phyloP scores from a whole-genome alignment of 2,113 vertebrate species.

The Grallaria varia region DNA sequence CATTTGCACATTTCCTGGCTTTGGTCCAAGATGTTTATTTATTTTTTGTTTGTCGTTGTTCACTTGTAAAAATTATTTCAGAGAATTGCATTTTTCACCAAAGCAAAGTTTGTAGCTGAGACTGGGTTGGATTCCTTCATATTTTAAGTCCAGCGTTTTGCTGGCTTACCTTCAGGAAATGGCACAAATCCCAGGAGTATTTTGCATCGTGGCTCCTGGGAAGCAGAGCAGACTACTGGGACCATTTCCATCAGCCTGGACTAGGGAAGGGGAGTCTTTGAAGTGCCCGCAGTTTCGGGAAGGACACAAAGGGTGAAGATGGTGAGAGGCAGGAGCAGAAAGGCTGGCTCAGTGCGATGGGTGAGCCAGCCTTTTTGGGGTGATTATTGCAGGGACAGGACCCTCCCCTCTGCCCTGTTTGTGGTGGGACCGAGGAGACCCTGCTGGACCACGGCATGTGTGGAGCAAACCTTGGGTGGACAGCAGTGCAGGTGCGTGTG shows the following conservation, averaged over 20 bases:
- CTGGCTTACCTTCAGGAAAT: not conserved
- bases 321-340: not conserved
- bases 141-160: not conserved
- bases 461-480: not conserved
- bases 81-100: not conserved
- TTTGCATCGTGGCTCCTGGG: not conserved
- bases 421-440: not conserved
- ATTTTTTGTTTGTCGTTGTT: not conserved
- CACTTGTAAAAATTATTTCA: not conserved
- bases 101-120: not conserved
- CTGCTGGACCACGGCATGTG: not conserved
- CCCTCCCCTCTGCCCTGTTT: not conserved
- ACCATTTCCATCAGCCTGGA: not conserved
- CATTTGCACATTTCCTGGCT: not conserved
- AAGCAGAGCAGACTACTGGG: not conserved
- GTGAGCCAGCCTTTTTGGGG: not conserved
- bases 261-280: not conserved
- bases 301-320: not conserved
- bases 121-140: not conserved
- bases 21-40: not conserved
- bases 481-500: not conserved
- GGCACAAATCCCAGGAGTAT: not conserved
- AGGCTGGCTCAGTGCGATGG: not conserved
- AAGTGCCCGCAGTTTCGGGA: not conserved
- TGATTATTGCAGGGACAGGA: not conserved